A percentile compares a stretch with the other conserved stretches of the same genome.
These are phyloP conservation scores for Aelia acuminata DNA, from an alignment of 2,888 invertebrate genomes.

Conservation along the genomic window DNA sequence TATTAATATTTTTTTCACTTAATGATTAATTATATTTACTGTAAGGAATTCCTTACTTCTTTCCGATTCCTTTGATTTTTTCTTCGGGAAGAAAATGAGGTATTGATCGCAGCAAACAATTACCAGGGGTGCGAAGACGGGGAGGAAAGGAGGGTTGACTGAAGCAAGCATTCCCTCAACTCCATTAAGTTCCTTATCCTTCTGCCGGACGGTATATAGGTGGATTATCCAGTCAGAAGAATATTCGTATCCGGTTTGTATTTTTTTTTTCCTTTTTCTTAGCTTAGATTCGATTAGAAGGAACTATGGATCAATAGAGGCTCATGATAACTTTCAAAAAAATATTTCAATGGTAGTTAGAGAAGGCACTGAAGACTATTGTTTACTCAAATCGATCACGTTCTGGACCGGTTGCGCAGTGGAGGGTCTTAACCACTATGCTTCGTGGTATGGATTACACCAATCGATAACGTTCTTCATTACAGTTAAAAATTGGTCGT, in stretches of 20 bases:
- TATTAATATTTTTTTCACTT: background rate
- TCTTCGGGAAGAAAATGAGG: background rate
- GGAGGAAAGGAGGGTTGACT: background rate
- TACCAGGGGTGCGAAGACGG: conserved; percentile 28
- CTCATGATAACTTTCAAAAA: background rate
- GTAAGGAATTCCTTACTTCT: background rate
- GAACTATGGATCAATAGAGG: background rate
- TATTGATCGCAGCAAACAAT: conserved; percentile 28
- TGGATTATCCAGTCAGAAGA: background rate
- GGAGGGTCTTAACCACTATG: background rate
- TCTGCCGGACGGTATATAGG: background rate
- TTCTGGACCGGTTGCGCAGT: background rate
- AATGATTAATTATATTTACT: background rate
- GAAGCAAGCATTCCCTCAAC: background rate
- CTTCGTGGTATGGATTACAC: background rate
- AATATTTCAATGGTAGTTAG: background rate
- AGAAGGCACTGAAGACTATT: background rate
- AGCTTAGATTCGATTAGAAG: background rate
- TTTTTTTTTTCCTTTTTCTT: background rate
- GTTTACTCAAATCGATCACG: background rate
- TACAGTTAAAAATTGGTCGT: background rate
- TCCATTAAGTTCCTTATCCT: background rate
- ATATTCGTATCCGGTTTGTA: background rate
- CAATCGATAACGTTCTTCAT: background rate
- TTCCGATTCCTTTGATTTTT: background rate